Percentiles rank a stretch among this genome's conserved stretches.
These are phyloP conservation scores for Sardina pilchardus DNA, from an alignment of 2,113 vertebrate species.

Conservation along the genomic window DNA sequence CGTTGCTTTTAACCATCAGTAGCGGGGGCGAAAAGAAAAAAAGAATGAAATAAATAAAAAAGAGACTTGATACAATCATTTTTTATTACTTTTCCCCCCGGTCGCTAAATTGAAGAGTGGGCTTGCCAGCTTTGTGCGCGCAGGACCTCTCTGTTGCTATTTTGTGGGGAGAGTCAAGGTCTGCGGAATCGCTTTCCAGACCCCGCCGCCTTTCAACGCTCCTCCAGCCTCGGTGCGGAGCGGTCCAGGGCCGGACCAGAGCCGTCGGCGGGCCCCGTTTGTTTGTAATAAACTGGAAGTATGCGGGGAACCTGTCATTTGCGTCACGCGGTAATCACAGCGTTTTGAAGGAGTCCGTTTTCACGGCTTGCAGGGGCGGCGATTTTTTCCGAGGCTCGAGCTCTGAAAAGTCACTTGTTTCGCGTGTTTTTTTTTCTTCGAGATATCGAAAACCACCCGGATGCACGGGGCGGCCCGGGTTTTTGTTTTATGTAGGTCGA, in stretches of 20 bases:
- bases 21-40: too few relatives aligned
- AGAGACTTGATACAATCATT: slow-evolving; percentile 47
- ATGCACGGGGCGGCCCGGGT: neutral
- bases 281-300: slow-evolving; percentile 65
- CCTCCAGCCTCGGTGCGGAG: slow-evolving; percentile 45
- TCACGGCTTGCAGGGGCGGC: slow-evolving; percentile 29
- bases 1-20: neutral
- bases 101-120: slow-evolving; percentile 59
- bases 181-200: slow-evolving; percentile 58
- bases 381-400: neutral
- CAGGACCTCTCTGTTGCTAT: slow-evolving; percentile 48
- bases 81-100: slow-evolving; percentile 62
- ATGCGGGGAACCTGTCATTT: slow-evolving; percentile 65
- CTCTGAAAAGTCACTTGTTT: neutral
- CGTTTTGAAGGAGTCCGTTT: slow-evolving; percentile 42
- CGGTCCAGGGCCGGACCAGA: too few relatives aligned
- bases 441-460: neutral
- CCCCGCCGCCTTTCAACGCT: slow-evolving; percentile 60
- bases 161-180: slow-evolving; percentile 48
- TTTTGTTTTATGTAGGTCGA: slow-evolving; percentile 20
- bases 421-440: neutral
- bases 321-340: slow-evolving; percentile 61
- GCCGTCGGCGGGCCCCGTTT: too few relatives aligned
- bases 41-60: slow-evolving; percentile 41
- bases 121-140: slow-evolving; percentile 60